phyloP scores from a whole-genome alignment of 1,140 invertebrate species.

The Drosophila guanche region DNA sequence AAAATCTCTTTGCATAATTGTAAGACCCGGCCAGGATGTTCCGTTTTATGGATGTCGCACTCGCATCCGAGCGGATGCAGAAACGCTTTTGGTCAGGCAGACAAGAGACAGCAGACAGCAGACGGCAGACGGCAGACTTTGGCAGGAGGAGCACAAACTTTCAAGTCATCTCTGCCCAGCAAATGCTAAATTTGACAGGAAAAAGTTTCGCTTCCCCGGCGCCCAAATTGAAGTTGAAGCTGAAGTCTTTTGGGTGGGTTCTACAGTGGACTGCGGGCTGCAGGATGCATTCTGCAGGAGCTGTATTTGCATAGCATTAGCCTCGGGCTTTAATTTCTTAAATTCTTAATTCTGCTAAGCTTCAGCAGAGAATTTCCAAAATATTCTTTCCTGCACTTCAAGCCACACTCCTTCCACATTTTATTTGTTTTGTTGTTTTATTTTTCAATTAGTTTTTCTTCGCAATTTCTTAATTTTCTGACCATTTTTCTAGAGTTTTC shows the following conservation, averaged over 20 bases:
- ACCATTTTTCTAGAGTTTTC: constrained; percentile 9
- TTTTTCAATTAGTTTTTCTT: background rate
- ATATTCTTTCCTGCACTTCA: background rate
- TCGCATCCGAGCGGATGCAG: constrained; percentile 54
- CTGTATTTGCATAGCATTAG: too few species aligned
- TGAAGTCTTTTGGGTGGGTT: too few species aligned
- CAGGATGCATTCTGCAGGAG: too few species aligned
- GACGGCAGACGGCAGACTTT: background rate
- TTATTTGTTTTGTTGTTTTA: background rate
- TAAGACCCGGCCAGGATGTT: constrained; percentile 53
- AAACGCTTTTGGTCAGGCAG: constrained; percentile 20
- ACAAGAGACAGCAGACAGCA: constrained; percentile 18
- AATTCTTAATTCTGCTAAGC: too few species aligned
- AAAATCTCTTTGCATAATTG: constrained; percentile 79
- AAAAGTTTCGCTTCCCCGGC: constrained; percentile 19
- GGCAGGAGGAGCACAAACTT: constrained; percentile 4
- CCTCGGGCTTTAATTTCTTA: constrained; percentile 6
- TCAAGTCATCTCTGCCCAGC: constrained; percentile 23
- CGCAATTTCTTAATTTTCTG: background rate
- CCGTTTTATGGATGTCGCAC: constrained; percentile 61
- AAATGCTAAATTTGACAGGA: constrained; percentile 44
- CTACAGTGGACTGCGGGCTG: too few species aligned
- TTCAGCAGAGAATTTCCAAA: background rate
- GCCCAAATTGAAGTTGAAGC: constrained; percentile 34
- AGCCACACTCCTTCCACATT: background rate